Base-by-base conservation (phyloP, 2,113 vertebrate species). In the Paramisgurnus dabryanus region DNA sequence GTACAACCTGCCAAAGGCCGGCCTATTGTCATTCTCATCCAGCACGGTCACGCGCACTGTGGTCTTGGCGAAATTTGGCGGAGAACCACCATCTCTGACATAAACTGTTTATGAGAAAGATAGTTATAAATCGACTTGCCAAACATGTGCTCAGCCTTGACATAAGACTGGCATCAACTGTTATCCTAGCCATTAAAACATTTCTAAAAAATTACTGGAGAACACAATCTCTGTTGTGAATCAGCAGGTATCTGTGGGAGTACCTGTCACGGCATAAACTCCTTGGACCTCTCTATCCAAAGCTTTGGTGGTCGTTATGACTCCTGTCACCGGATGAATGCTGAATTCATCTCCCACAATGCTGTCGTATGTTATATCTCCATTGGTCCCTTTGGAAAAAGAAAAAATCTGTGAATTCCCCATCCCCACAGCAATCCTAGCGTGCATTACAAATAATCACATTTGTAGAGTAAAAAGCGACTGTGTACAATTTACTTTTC, bases 1-100 rank as follows among this genome's bases (percentile, higher is more conserved):
- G 72, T 91, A 93, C 0, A 92, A 78, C 0, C 90, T 95, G 39
- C 95, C 95, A 78, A 98, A 96, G 5, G 82, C 85, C 0, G 97
- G 98, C 0, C 90, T 58, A 0, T 98, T 95, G 91, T 99, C 98
- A 8, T 99, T 99, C 79, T 96, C 94, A 17, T 99, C 97, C 66
- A 91, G 89, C 11, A 98, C 93, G 0, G 88, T 89, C 69, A 99
- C 88, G 6, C 90, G 91, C 41, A 98, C 94, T 0, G 91, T 93
- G 5, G 92, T 92, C 83, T 92, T 96, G 85, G 95, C 91, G 80
- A 98, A 93, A 80, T 93, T 94, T 0, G 96, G 93, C 0, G 97
- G 96, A 11, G 93, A 90, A 10, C 97, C 97, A 0, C 93, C 91
- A 0, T 99, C 97, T 76, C 84, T 94, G 0, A 96, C 96, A 15